These are phyloP conservation scores for Eudiplozoon nipponicum DNA, from an alignment of 2,888 invertebrate species.

Conservation along the genomic window DNA sequence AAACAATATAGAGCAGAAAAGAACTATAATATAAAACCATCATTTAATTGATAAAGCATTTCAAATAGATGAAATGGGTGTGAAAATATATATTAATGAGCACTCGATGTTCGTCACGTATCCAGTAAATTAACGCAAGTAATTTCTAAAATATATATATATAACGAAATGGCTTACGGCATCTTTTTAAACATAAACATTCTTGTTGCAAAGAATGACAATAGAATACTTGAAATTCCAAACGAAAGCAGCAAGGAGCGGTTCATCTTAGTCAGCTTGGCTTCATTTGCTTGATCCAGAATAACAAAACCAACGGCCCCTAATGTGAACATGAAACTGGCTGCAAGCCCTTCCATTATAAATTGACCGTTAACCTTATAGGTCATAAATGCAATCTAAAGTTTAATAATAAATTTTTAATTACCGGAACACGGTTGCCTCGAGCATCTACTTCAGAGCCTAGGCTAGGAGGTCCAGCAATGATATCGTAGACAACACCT, in stretches of 20 bases:
- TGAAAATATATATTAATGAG: no score
- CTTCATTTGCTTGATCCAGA: slow-evolving; percentile 63
- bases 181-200: slow-evolving; percentile 94
- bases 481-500: slow-evolving; percentile 95
- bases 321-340: slow-evolving; percentile 73
- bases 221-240: slow-evolving; percentile 57
- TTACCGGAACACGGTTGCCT: slow-evolving; percentile 68
- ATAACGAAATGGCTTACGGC: slow-evolving; percentile 30
- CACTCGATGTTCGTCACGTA: no score
- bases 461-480: slow-evolving; percentile 72
- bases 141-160: no score
- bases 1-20: no score
- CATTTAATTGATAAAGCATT: no score
- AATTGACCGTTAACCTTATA: slow-evolving; percentile 92
- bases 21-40: no score
- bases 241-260: slow-evolving; percentile 54
- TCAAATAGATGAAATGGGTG: no score
- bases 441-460: slow-evolving; percentile 88
- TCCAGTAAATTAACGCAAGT: no score
- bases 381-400: slow-evolving; percentile 69
- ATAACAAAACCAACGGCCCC: slow-evolving; percentile 84
- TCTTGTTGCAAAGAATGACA: slow-evolving; percentile 77
- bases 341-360: slow-evolving; percentile 89
- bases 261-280: slow-evolving; percentile 50
- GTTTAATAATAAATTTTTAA: not conserved